Conservation (phyloP, 1,140 invertebrate genomes). For the Heliconius eleuchia region DNA sequence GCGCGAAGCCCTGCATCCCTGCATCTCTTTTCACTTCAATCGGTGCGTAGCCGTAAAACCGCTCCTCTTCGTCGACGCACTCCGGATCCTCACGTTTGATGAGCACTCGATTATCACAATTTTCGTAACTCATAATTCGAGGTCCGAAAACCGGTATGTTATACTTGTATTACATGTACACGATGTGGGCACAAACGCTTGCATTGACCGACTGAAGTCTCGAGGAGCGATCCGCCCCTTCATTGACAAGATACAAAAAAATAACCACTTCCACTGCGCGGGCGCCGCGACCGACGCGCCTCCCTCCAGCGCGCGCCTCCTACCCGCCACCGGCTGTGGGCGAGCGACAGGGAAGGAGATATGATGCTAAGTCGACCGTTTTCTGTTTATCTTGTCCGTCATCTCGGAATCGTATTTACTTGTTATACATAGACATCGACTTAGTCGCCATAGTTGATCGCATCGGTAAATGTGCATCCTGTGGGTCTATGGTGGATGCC, state of each 20-base stretch:
- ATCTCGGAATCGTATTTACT: conserved; percentile 64
- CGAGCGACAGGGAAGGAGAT: conserved; percentile 57
- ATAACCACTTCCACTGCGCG: conserved; percentile 64
- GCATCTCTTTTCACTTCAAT: conserved; percentile 62
- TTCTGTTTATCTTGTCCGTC: conserved; percentile 75
- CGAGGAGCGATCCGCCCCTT: conserved; percentile 64
- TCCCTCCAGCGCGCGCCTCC: conserved; percentile 68
- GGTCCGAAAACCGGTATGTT: conserved; percentile 34
- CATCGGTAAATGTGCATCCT: conserved; percentile 52
- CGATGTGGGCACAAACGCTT: conserved; percentile 52
- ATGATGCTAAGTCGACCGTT: conserved; percentile 50
- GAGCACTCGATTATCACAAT: conserved; percentile 53
- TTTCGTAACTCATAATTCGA: conserved; percentile 70
- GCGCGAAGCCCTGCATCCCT: conserved; percentile 58
- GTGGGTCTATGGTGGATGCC: conserved; percentile 16
- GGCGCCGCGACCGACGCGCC: conserved; percentile 47
- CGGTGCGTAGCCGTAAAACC: conserved; percentile 63
- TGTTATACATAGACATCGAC: conserved; percentile 54
- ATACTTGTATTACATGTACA: conserved; percentile 51
- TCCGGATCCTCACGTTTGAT: conserved; percentile 71
- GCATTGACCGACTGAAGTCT: conserved; percentile 52
- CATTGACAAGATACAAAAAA: conserved; percentile 79
- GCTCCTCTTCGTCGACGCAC: conserved; percentile 65
- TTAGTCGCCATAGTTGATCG: conserved; percentile 65
- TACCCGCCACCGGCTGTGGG: conserved; percentile 40